phyloP scores from a whole-genome alignment of 2,888 invertebrate genomes.

The Nesidiocoris tenuis region DNA sequence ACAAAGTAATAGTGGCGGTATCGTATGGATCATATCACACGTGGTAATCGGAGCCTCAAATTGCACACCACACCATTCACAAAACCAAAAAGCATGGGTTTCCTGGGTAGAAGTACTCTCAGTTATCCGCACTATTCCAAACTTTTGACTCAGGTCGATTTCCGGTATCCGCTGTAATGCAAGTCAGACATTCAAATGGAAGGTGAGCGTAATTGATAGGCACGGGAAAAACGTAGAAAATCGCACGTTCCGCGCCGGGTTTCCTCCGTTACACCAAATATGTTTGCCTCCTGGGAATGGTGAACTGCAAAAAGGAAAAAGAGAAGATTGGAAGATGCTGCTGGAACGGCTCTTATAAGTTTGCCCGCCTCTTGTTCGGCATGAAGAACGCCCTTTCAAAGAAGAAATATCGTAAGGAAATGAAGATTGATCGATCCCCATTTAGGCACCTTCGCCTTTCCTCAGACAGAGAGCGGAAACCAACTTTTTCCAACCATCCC shows the following conservation, averaged over 20 bases:
- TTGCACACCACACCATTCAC: too few relatives aligned
- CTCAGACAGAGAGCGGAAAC: not conserved
- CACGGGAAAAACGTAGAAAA: not conserved
- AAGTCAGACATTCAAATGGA: too few relatives aligned
- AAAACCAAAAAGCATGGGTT: too few relatives aligned
- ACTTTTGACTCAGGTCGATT: too few relatives aligned
- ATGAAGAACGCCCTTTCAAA: constrained; percentile 40
- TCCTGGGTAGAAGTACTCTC: too few relatives aligned
- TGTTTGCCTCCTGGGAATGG: not conserved
- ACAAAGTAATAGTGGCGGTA: too few relatives aligned
- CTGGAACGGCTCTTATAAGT: constrained; percentile 21
- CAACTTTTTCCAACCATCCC: constrained; percentile 13
- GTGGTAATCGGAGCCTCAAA: too few relatives aligned
- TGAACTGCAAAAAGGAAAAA: not conserved
- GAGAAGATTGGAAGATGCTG: not conserved
- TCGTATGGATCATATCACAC: too few relatives aligned
- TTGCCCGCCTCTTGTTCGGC: constrained; percentile 28
- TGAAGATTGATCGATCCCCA: constrained; percentile 40
- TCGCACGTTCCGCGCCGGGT: not conserved
- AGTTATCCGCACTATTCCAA: too few relatives aligned
- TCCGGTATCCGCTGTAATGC: too few relatives aligned
- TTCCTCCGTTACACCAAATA: not conserved
- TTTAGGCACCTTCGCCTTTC: constrained; percentile 29
- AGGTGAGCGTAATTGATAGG: not conserved
- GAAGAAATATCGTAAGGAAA: constrained; percentile 41